Evolutionary conservation across 2,113 vertebrate genomes (phyloP).

Genomic region (Octodon degus): DNA sequence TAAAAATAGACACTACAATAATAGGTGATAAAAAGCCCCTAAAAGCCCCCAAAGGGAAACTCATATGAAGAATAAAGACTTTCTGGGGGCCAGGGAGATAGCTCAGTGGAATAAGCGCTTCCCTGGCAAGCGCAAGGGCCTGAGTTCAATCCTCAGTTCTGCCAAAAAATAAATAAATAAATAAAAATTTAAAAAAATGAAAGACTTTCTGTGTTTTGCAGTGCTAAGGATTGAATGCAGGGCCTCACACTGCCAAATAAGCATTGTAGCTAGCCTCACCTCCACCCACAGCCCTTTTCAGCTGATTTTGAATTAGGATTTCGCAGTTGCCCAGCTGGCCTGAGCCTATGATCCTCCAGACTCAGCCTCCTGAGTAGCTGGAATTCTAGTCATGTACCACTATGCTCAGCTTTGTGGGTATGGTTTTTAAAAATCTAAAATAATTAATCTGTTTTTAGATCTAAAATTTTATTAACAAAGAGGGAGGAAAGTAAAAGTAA

Average conservation of each 20-base stretch:
- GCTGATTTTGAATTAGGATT: neutral
- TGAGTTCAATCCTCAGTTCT: too few relatives aligned
- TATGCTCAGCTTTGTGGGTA: neutral
- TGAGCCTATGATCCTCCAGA: neutral
- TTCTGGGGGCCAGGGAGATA: too few relatives aligned
- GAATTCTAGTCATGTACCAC: neutral
- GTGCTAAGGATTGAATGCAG: neutral
- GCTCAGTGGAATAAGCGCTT: too few relatives aligned
- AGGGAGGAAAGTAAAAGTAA: conserved; percentile 7
- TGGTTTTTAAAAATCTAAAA: conserved; percentile 50
- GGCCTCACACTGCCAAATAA: neutral
- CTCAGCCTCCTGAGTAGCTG: neutral
- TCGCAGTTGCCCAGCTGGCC: neutral
- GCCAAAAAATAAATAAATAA: too few relatives aligned
- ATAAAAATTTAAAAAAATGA: too few relatives aligned
- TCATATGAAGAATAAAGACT: neutral
- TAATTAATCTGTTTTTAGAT: conserved; percentile 48
- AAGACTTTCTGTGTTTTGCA: neutral
- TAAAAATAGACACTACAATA: conserved; percentile 22
- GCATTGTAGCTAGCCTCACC: neutral
- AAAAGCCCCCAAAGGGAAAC: neutral
- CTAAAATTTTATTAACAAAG: conserved; percentile 51
- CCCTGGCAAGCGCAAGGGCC: too few relatives aligned
- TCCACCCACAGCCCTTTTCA: neutral
- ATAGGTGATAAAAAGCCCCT: neutral